Percentiles rank a stretch among this genome's conserved stretches.
Conservation (phyloP, 1,140 invertebrate genomes). For the Teleogryllus occipitalis region DNA sequence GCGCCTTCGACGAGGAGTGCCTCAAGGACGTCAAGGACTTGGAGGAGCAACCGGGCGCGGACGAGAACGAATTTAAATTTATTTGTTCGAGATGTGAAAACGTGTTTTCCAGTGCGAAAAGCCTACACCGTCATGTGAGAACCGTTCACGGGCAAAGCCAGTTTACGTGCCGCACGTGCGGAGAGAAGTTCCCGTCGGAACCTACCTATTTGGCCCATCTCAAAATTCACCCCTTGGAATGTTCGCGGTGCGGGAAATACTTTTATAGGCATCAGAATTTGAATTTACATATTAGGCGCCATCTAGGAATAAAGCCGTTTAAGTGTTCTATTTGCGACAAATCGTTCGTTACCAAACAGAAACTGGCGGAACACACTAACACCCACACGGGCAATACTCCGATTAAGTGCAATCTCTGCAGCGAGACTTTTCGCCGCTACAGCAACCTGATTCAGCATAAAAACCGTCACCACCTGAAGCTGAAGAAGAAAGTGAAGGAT, state of each 20-base stretch:
- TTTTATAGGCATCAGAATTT: constrained; percentile 64
- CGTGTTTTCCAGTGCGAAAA: constrained; percentile 26
- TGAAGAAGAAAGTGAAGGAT: constrained; percentile 60
- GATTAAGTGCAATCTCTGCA: constrained; percentile 70
- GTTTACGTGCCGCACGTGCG: constrained; percentile 47
- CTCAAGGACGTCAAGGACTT: not conserved
- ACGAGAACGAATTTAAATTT: not conserved
- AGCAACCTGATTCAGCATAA: constrained; percentile 80
- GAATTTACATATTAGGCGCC: constrained; percentile 64
- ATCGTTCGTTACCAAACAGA: constrained; percentile 68
- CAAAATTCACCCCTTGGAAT: constrained; percentile 69
- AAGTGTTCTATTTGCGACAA: constrained; percentile 72
- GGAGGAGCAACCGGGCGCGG: not conserved
- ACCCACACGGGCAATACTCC: constrained; percentile 73
- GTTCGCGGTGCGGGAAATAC: constrained; percentile 66
- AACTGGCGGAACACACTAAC: constrained; percentile 68
- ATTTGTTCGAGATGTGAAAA: constrained; percentile 28
- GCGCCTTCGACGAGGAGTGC: not conserved
- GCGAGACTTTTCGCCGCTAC: constrained; percentile 72
- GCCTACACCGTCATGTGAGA: not conserved
- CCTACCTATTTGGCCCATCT: constrained; percentile 57
- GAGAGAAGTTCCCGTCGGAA: constrained; percentile 50
- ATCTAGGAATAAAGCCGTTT: constrained; percentile 66
- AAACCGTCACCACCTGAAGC: constrained; percentile 55
- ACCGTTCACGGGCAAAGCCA: constrained; percentile 9